Base-by-base conservation (phyloP, 64 coral and sea anemone genomes). In the Actinia equina region DNA sequence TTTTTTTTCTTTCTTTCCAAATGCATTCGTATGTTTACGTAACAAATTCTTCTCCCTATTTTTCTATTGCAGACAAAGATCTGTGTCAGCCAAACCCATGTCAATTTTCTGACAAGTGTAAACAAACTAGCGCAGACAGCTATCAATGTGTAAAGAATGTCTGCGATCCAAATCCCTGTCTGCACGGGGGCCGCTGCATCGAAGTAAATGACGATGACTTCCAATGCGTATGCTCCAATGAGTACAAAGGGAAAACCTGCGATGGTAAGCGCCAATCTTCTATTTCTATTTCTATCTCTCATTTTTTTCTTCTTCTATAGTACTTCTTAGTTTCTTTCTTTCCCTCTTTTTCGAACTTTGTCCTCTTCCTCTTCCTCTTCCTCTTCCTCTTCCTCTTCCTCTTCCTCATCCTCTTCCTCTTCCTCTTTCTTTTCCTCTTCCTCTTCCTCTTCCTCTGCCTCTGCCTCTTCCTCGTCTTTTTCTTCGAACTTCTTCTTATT, bases 11-110 rank as follows among this genome's bases (percentile, higher is more conserved):
- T 37, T 37, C 30, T 37, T 37, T 37, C 30, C 30, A 0, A 37
- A 37, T 37, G 1, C 0, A 0, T 37, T 0, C 30, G 0, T 37
- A 37, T 37, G 30, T 1, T 37, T 37, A 19, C 18, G 60, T 65
- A 65, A 25, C 1, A 6, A 25, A 9, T 10, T 23, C 62, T 18
- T 69, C 22, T 69, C 22, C 22, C 26, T 20, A 20, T 14, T 59
- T 59, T 26, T 44, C 52, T 15, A 44, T 81, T 52, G 18, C 18
- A 81, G 78, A 81, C 17, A 81, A 93, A 18, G 89, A 99, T 79
- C 91, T 99, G 4, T 99, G 97, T 20, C 92, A 95, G 88, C 97
- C 97, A 37, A 99, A 99, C 52, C 97, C 97, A 3, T 99, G 97
- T 88, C 97, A 99, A 51, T 99, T 93, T 83, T 93, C 93, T 44